Evolutionary conservation across 1,140 invertebrate species (phyloP).

Genomic region (Antheraea mylitta): DNA sequence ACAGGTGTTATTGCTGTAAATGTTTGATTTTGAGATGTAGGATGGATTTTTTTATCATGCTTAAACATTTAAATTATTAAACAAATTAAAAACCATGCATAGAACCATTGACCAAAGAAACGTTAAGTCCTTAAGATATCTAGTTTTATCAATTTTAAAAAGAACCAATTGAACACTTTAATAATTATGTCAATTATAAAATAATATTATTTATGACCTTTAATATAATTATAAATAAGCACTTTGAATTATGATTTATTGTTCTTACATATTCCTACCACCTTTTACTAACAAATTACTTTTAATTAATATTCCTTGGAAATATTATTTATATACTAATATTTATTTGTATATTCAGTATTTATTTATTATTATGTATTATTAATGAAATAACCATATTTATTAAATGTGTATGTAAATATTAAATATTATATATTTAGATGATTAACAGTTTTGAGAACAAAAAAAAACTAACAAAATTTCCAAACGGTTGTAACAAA

Average conservation of each 20-base stretch:
- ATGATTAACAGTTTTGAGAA: not conserved
- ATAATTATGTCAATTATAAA: not conserved
- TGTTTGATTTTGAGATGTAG: too few relatives aligned
- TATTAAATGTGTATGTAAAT: conserved; percentile 2
- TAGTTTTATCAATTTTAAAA: not conserved
- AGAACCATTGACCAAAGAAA: too few relatives aligned
- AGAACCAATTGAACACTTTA: not conserved
- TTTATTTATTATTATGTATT: conserved; percentile 6
- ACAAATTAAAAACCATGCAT: too few relatives aligned
- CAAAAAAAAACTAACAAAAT: not conserved
- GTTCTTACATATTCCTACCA: not conserved
- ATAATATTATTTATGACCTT: not conserved
- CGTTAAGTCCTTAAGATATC: not conserved
- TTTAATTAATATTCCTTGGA: conserved; percentile 9
- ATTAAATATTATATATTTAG: not conserved
- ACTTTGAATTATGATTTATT: not conserved
- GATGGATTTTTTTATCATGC: too few relatives aligned
- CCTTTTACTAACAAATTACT: not conserved
- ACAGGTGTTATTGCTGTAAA: too few relatives aligned
- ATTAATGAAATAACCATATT: conserved; percentile 5
- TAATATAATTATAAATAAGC: not conserved
- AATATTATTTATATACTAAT: not conserved
- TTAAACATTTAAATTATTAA: too few relatives aligned
- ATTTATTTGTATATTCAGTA: not conserved
- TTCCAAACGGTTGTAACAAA: not conserved